Base-by-base conservation (phyloP, 2,797 vertebrate genomes). In the Lagocephalus sceleratus region DNA sequence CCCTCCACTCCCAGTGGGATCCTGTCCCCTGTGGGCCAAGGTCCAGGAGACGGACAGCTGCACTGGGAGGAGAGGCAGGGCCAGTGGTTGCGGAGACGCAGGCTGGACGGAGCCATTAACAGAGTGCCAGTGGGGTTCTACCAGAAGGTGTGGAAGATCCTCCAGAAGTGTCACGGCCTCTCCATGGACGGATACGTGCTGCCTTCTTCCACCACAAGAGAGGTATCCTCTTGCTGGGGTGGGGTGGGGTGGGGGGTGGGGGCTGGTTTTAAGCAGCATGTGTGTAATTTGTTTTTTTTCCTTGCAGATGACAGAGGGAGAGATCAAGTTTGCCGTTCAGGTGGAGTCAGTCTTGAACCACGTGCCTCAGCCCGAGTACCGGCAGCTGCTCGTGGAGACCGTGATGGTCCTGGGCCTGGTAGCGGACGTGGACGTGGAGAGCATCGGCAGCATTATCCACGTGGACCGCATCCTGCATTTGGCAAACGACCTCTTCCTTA, bases 291-390 rank as follows among this genome's bases (percentile, higher is more conserved):
- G 20, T 57, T 39, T 43, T 42, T 40, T 68, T 26, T 54, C 39
- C 49, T 20, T 50, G 12, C 68, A 99, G 97, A 99, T 99, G 97
- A 99, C 97, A 0, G 90, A 89, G 0, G 92, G 94, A 0, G 97
- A 99, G 84, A 98, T 99, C 75, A 99, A 99, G 87, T 99, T 99
- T 79, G 97, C 97, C 0, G 96, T 97, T 69, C 94, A 98, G 0
- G 97, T 99, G 74, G 97, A 99, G 84, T 94, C 97, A 0, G 95
- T 99, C 66, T 87, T 99, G 81, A 98, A 98, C 87, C 97, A 95
- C 0, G 92, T 98, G 6, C 94, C 97, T 1, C 96, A 98, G 60
- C 97, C 97, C 0, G 97, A 99, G 82, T 98, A 98, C 85, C 83
- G 97, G 66, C 97, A 99, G 87, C 90, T 99, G 62, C 87, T 99